These are phyloP conservation scores for Apis laboriosa DNA, from an alignment of 1,140 invertebrate genomes.

Conservation along the genomic window DNA sequence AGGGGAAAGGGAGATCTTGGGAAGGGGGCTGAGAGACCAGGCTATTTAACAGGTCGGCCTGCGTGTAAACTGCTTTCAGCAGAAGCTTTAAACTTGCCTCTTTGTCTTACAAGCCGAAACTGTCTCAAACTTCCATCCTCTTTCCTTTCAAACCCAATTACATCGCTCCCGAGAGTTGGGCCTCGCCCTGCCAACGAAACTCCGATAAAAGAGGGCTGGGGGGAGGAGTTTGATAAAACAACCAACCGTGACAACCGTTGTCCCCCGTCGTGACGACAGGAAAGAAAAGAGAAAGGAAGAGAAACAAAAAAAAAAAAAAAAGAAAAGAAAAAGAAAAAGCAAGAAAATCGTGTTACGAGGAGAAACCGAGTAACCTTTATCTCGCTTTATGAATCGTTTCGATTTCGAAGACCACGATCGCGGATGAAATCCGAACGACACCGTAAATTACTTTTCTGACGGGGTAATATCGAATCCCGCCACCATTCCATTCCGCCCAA, in stretches of 20 bases:
- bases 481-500: conserved; percentile 28
- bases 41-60: conserved; percentile 11
- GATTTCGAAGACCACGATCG: conserved; percentile 22
- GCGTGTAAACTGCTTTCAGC: conserved; percentile 40
- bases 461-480: conserved; percentile 34
- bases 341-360: neutral
- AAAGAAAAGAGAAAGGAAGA: no score
- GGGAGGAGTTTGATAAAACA: neutral
- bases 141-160: conserved; percentile 41
- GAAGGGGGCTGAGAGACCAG: neutral
- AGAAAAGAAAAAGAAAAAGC: no score
- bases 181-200: neutral
- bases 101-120: conserved; percentile 34
- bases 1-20: neutral
- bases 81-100: conserved; percentile 42
- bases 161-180: neutral
- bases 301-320: no score
- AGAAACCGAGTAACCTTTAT: conserved; percentile 14
- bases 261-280: no score
- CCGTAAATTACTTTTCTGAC: conserved; percentile 46
- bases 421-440: conserved; percentile 39
- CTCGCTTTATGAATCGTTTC: conserved; percentile 29
- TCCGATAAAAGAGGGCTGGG: neutral
- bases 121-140: conserved; percentile 28
- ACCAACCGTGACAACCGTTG: neutral